A percentile compares a stretch with the other conserved stretches of the same genome.
These are phyloP conservation scores for Hyperopisus bebe DNA, from an alignment of 2,113 vertebrate genomes.

Conservation along the genomic window DNA sequence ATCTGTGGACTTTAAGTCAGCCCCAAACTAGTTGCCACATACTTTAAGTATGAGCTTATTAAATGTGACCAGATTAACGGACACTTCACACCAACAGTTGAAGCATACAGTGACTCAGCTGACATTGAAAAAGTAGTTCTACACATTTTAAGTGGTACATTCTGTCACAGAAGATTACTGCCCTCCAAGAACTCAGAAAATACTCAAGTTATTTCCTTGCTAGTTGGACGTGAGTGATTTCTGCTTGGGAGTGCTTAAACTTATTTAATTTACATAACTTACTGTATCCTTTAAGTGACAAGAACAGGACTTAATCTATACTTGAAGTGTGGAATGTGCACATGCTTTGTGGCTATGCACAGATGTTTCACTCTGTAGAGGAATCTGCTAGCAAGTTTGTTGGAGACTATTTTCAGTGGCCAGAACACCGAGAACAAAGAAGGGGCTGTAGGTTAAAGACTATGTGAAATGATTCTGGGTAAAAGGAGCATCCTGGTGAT, in stretches of 20 bases:
- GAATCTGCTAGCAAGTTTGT: neutral
- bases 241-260: neutral
- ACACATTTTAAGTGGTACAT: neutral
- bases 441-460: neutral
- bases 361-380: neutral
- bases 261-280: neutral
- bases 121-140: neutral
- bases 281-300: neutral
- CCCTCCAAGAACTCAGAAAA: neutral
- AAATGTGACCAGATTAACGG: neutral
- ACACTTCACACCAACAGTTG: neutral
- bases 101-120: neutral
- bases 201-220: neutral
- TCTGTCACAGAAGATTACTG: neutral
- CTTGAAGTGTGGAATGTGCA: neutral
- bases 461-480: neutral
- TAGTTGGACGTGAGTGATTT: neutral
- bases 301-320: neutral
- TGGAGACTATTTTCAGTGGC: neutral
- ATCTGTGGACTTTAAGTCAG: neutral
- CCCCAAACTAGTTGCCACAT: neutral
- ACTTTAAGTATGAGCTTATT: neutral
- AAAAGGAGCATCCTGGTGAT: neutral
- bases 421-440: neutral
- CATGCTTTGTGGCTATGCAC: neutral